Conservation (phyloP, 2,797 vertebrate genomes). For the Dendrocincla fuliginosa region DNA sequence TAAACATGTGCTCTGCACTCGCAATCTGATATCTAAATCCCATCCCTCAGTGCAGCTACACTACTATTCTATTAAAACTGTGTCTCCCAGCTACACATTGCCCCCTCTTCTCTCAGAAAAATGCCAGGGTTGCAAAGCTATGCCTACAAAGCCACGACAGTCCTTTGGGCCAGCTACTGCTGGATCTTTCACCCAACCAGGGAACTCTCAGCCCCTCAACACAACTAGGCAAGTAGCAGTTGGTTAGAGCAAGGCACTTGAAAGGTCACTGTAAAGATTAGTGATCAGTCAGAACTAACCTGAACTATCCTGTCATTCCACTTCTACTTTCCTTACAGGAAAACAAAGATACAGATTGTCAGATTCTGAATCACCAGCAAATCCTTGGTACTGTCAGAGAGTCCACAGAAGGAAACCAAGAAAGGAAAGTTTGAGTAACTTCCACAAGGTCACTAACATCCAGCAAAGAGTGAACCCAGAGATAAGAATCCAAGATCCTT, state of each 20-base stretch:
- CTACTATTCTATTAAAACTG: not conserved
- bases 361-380: not conserved
- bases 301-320: not conserved
- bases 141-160: not conserved
- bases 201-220: not conserved
- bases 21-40: not conserved
- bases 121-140: not conserved
- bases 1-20: not conserved
- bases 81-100: not conserved
- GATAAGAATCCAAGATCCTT: not conserved
- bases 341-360: not conserved
- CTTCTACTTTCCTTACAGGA: not conserved
- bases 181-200: not conserved
- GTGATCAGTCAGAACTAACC: not conserved
- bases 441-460: not conserved
- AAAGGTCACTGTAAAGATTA: not conserved
- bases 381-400: not conserved
- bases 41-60: not conserved
- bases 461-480: not conserved
- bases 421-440: not conserved
- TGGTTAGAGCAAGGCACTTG: not conserved
- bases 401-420: not conserved
- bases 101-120: not conserved
- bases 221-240: not conserved
- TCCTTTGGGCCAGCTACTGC: not conserved